phyloP scores from a whole-genome alignment of 2,113 vertebrate species.

The Corydoras sp. region DNA sequence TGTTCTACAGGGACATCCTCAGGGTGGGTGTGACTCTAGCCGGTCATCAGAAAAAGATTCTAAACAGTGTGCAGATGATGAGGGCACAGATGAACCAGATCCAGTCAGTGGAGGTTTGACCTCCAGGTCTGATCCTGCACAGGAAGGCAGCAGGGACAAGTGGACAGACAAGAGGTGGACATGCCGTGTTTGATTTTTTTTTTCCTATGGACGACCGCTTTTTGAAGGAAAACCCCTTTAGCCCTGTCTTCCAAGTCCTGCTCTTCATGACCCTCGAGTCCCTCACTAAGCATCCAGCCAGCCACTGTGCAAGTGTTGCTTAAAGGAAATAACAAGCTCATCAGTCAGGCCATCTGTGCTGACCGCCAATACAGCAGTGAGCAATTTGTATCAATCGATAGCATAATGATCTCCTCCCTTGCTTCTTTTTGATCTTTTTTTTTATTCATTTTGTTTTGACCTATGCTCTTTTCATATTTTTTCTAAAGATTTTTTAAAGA shows the following conservation, averaged over 20 bases:
- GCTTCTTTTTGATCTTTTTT: constrained; percentile 43
- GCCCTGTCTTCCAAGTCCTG: constrained; percentile 35
- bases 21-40: constrained; percentile 95
- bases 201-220: constrained; percentile 50
- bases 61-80: constrained; percentile 99
- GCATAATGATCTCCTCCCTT: constrained; percentile 12
- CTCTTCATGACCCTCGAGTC: constrained; percentile 16
- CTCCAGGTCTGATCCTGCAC: constrained; percentile 35
- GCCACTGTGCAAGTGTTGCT: constrained; percentile 31
- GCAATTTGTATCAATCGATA: constrained; percentile 24
- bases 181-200: constrained; percentile 56
- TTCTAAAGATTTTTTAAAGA: constrained; percentile 66
- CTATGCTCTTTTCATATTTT: constrained; percentile 56
- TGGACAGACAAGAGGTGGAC: constrained; percentile 46
- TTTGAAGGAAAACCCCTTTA: constrained; percentile 32
- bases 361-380: constrained; percentile 24
- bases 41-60: constrained; percentile 98
- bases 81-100: constrained; percentile 99
- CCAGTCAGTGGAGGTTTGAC: constrained; percentile 98
- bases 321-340: constrained; percentile 13
- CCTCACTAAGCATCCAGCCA: constrained; percentile 38
- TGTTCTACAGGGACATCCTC: constrained; percentile 84
- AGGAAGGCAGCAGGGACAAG: constrained; percentile 26
- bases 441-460: constrained; percentile 45
- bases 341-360: constrained; percentile 12